Evolutionary conservation across 2,888 invertebrate genomes (phyloP).

Genomic region (Callyntrura guangdongensis): DNA sequence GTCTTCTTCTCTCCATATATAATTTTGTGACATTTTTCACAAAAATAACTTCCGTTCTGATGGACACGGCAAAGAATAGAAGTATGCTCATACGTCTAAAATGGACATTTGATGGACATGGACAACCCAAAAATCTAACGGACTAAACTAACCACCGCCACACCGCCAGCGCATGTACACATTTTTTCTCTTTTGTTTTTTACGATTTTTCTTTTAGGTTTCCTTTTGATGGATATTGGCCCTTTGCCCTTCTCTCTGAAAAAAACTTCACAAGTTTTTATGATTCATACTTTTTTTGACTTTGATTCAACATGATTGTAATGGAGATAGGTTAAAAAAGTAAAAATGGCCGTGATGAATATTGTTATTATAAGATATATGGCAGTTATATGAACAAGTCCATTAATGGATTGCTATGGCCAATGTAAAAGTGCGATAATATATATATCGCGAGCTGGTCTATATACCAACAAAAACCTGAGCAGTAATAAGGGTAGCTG

Average conservation of each 20-base stretch:
- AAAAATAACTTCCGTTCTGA: slow-evolving; percentile 53
- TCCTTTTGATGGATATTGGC: not conserved
- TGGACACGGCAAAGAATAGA: slow-evolving; percentile 3
- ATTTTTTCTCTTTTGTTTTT: too few relatives aligned
- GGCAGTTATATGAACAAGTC: slow-evolving; percentile 3
- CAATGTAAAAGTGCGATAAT: not conserved
- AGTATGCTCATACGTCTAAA: slow-evolving; percentile 8
- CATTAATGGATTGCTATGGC: slow-evolving; percentile 43
- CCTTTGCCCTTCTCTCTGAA: slow-evolving; percentile 25
- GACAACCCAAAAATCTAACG: not conserved
- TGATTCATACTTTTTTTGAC: not conserved
- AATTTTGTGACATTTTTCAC: slow-evolving; percentile 63
- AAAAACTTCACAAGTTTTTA: slow-evolving; percentile 29
- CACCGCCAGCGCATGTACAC: not conserved
- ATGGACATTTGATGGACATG: slow-evolving; percentile 15
- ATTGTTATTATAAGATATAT: not conserved
- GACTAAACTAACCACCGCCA: not conserved
- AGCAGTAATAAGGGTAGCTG: not conserved
- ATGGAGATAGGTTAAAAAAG: slow-evolving; percentile 32
- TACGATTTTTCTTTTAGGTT: too few relatives aligned
- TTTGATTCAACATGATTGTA: slow-evolving; percentile 51
- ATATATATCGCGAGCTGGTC: not conserved
- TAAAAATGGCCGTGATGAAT: slow-evolving; percentile 51
- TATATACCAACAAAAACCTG: slow-evolving; percentile 15
- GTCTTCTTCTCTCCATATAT: slow-evolving; percentile 35